These are phyloP conservation scores for Myodes glareolus DNA, from an alignment of 2,113 vertebrate species.

Conservation along the genomic window DNA sequence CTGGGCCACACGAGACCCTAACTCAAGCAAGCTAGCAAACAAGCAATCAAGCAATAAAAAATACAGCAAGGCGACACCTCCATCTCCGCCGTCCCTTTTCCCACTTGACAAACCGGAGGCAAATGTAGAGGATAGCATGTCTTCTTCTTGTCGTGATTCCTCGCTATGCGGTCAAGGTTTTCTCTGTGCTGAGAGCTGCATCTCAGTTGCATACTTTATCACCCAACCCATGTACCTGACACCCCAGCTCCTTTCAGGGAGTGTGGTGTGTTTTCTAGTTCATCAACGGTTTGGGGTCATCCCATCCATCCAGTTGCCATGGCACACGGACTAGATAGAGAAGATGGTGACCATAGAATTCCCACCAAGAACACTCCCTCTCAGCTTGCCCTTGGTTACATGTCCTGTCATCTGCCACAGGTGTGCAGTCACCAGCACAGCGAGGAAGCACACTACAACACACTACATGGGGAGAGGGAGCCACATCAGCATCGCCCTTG, in stretches of 20 bases:
- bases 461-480: neutral
- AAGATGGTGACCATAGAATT: neutral
- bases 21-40: neutral
- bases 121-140: neutral
- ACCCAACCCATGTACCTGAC: neutral
- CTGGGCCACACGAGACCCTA: neutral
- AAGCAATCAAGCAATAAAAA: neutral
- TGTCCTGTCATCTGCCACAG: neutral
- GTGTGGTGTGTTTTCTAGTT: neutral
- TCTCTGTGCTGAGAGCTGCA: neutral
- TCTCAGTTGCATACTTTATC: neutral
- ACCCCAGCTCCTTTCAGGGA: neutral
- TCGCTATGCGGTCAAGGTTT: neutral
- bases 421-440: neutral
- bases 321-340: neutral
- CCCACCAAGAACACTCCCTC: neutral
- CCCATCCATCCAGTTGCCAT: neutral
- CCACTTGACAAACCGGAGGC: neutral
- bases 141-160: neutral
- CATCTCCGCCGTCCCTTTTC: no score
- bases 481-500: neutral
- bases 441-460: no score
- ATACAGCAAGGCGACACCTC: neutral
- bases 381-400: neutral
- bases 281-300: neutral